A percentile compares a stretch with the other conserved stretches of the same genome.
These are phyloP conservation scores for Caenorhabditis doughertyi DNA, from an alignment of 2,888 invertebrate species.

Conservation along the genomic window DNA sequence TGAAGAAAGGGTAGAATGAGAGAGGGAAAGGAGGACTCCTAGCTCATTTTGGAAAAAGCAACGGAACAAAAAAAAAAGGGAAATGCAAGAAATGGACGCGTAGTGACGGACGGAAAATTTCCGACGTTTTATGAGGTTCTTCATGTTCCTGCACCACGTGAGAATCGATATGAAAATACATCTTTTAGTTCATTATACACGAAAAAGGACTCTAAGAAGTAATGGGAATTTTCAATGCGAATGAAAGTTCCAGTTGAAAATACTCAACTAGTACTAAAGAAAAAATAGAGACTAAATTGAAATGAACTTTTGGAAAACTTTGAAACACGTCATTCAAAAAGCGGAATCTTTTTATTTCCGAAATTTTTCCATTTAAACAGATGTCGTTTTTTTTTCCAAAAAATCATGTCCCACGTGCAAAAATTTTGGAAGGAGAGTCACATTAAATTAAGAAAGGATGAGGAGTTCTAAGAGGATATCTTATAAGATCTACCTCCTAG, in stretches of 20 bases:
- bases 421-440: too few relatives aligned
- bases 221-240: not conserved
- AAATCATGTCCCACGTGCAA: too few relatives aligned
- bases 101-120: conserved; percentile 36
- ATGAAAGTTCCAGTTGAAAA: not conserved
- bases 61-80: not conserved
- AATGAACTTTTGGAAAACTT: too few relatives aligned
- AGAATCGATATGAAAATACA: not conserved
- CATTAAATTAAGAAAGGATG: not conserved
- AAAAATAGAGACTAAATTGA: too few relatives aligned
- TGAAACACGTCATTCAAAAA: not conserved
- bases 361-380: not conserved
- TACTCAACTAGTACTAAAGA: not conserved
- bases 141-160: conserved; percentile 12
- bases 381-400: too few relatives aligned
- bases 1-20: conserved; percentile 14
- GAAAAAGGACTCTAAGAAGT: not conserved
- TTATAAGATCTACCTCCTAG: not conserved
- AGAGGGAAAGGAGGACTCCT: conserved; percentile 17
- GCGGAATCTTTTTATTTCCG: not conserved
- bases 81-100: conserved; percentile 20
- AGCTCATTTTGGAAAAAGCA: conserved; percentile 35
- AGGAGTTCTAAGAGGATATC: not conserved
- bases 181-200: not conserved
- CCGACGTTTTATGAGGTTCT: conserved; percentile 30